phyloP scores from a whole-genome alignment of 2,888 invertebrate genomes.

The Eubasilissa splendida region DNA sequence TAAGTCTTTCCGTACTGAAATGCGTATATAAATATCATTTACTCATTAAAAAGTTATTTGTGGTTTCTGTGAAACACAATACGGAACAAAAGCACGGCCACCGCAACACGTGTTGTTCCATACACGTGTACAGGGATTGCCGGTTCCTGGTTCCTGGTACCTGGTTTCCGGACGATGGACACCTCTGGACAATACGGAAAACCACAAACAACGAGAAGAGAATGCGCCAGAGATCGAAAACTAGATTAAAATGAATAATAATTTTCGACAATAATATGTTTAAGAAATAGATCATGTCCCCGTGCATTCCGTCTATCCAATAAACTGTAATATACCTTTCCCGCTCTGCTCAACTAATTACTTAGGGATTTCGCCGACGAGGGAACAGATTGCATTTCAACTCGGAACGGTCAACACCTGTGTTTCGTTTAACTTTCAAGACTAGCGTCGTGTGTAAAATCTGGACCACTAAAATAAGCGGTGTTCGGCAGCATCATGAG shows the following conservation, averaged over 20 bases:
- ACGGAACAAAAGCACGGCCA: neutral
- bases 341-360: too few species aligned
- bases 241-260: neutral
- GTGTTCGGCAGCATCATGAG: too few species aligned
- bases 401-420: too few species aligned
- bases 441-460: too few species aligned
- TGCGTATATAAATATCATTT: slow-evolving; percentile 1
- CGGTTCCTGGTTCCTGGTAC: neutral
- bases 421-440: too few species aligned
- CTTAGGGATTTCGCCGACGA: too few species aligned
- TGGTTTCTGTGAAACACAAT: slow-evolving; percentile 13
- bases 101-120: neutral
- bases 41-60: slow-evolving; percentile 9
- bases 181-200: slow-evolving; percentile 6
- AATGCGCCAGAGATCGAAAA: slow-evolving; percentile 4
- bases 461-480: too few species aligned
- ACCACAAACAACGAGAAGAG: slow-evolving; percentile 14
- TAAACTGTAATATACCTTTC: too few species aligned
- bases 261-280: too few species aligned
- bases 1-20: neutral
- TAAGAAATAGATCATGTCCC: too few species aligned
- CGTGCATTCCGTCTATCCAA: too few species aligned
- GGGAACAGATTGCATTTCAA: too few species aligned
- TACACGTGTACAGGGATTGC: slow-evolving; percentile 2
- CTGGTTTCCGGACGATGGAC: neutral